Percentiles rank a stretch among this genome's conserved stretches.
Evolutionary conservation across 2,113 vertebrate species (phyloP).

Genomic region (Danio rerio): DNA sequence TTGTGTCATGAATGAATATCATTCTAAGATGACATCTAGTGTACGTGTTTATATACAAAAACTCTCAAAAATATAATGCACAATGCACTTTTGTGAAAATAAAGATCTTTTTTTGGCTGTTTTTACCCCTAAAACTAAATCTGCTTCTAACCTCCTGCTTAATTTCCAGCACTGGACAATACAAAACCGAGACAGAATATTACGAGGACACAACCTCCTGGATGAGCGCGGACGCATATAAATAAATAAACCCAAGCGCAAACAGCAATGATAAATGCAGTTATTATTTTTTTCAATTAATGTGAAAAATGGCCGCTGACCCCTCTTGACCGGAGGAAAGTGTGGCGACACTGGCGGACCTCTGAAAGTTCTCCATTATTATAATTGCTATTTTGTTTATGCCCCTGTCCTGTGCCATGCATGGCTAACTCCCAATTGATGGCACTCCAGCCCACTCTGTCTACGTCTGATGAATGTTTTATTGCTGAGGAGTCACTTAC

Average conservation of each 20-base stretch:
- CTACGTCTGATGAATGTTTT: constrained; percentile 55
- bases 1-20: too few species aligned
- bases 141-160: background rate
- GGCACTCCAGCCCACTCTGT: constrained; percentile 25
- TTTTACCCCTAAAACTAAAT: background rate
- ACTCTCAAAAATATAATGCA: too few species aligned
- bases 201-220: background rate
- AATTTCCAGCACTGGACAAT: constrained; percentile 12
- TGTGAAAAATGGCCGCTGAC: constrained; percentile 52
- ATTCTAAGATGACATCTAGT: too few species aligned
- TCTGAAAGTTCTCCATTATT: constrained; percentile 50
- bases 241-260: constrained; percentile 23
- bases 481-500: constrained; percentile 37
- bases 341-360: constrained; percentile 21
- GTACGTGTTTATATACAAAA: too few species aligned
- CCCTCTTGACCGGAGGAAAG: background rate
- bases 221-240: background rate
- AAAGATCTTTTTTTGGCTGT: too few species aligned
- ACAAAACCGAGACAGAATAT: background rate
- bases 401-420: constrained; percentile 46
- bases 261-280: constrained; percentile 42
- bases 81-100: too few species aligned
- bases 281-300: constrained; percentile 47
- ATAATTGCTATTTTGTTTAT: constrained; percentile 54
- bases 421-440: constrained; percentile 50